Evolutionary conservation across 2,113 vertebrate species (phyloP).

Genomic region (Triplophysa siluroides): DNA sequence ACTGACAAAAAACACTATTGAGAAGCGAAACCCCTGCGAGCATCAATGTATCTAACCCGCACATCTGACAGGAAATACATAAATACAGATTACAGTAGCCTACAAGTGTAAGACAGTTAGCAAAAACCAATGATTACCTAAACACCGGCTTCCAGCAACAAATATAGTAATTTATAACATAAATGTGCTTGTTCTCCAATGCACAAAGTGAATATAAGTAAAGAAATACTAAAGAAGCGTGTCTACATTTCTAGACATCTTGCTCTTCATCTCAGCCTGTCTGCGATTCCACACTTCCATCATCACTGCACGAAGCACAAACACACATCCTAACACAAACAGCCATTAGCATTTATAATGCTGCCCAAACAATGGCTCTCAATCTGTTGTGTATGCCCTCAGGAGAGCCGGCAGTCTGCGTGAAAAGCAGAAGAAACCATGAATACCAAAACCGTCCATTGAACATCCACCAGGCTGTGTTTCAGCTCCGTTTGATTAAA

Average conservation of each 20-base stretch:
- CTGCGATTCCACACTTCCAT: neutral
- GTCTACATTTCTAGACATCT: neutral
- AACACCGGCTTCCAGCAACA: neutral
- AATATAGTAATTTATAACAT: neutral
- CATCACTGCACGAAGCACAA: neutral
- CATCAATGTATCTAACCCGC: neutral
- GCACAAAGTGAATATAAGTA: neutral
- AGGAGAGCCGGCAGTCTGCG: constrained; percentile 19
- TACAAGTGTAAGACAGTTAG: neutral
- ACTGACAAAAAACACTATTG: neutral
- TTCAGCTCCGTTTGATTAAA: constrained; percentile 15
- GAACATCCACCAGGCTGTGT: constrained; percentile 6
- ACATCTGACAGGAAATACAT: neutral
- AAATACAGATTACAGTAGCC: neutral
- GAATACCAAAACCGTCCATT: constrained; percentile 39
- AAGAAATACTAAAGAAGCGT: neutral
- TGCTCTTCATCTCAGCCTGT: neutral
- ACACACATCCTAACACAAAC: constrained; percentile 21
- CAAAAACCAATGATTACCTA: neutral
- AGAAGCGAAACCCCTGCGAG: neutral
- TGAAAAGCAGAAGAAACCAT: constrained; percentile 18
- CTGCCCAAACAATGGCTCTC: constrained; percentile 25
- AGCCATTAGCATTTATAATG: constrained; percentile 48
- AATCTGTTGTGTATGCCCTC: constrained; percentile 40
- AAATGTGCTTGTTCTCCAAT: neutral